These are phyloP conservation scores for Sebastes flavidus DNA, from an alignment of 2,797 vertebrate species.

Conservation along the genomic window DNA sequence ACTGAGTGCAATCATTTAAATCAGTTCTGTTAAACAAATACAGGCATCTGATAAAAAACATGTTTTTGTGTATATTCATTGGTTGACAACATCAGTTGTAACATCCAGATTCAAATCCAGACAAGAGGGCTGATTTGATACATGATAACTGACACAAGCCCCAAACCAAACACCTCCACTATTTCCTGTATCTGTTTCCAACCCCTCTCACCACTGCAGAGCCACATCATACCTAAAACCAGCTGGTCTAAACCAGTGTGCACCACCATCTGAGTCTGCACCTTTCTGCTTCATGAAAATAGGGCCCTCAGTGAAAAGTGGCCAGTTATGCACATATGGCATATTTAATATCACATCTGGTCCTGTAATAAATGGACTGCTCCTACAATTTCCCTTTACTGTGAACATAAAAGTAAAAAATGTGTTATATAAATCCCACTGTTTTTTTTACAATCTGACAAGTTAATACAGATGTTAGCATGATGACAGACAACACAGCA, in stretches of 20 bases:
- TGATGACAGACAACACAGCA: neutral
- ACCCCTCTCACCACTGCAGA: neutral
- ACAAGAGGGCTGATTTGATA: neutral
- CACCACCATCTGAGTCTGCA: neutral
- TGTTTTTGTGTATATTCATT: neutral
- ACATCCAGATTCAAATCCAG: neutral
- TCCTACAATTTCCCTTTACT: neutral
- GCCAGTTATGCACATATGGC: slow-evolving; percentile 2
- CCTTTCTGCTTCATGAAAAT: neutral
- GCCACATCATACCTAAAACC: neutral
- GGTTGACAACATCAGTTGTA: neutral
- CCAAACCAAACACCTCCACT: neutral
- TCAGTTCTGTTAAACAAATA: neutral
- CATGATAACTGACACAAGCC: neutral
- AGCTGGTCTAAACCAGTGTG: neutral
- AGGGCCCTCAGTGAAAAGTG: neutral
- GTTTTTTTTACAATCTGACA: neutral
- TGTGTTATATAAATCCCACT: neutral
- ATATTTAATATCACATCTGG: slow-evolving; percentile 15
- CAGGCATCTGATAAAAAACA: neutral
- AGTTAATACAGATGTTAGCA: neutral
- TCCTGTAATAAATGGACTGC: neutral
- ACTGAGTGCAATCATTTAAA: neutral
- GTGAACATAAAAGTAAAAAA: neutral
- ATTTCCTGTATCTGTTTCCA: neutral